phyloP scores from a whole-genome alignment of 1,140 invertebrate species.

The Drosophila melanica region DNA sequence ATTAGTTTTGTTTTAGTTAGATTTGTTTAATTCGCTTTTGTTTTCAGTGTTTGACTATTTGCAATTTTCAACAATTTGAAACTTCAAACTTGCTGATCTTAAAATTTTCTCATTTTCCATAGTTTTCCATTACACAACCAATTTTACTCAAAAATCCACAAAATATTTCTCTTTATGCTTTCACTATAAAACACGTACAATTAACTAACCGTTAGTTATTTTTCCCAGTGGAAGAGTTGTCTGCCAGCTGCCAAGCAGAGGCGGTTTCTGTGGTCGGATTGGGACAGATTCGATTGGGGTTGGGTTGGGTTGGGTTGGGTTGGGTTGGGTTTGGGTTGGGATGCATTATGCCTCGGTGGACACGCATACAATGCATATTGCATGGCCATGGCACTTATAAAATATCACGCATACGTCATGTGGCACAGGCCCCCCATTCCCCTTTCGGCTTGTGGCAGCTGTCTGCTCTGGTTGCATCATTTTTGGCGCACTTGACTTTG shows the following conservation, averaged over 20 bases:
- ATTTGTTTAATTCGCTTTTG: too few relatives aligned
- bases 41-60: too few relatives aligned
- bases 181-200: too few relatives aligned
- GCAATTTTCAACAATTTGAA: too few relatives aligned
- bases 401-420: slow-evolving; percentile 34
- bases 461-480: slow-evolving; percentile 30
- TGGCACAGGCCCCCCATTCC: not conserved
- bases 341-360: slow-evolving; percentile 6
- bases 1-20: too few relatives aligned
- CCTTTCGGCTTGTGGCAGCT: slow-evolving; percentile 11
- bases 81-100: too few relatives aligned
- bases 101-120: too few relatives aligned
- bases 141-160: too few relatives aligned
- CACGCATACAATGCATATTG: slow-evolving; percentile 34
- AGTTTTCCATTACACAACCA: too few relatives aligned
- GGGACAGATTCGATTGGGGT: not conserved
- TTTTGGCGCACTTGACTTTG: slow-evolving; percentile 52
- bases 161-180: too few relatives aligned
- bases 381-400: slow-evolving; percentile 12
- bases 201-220: not conserved
- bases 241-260: slow-evolving; percentile 3
- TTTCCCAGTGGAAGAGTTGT: not conserved
- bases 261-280: not conserved
- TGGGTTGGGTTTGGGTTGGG: not conserved
- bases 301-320: too few relatives aligned